Percentiles rank a stretch among this genome's conserved stretches.
These are phyloP conservation scores for Microctonus hyperodae DNA, from an alignment of 2,888 invertebrate genomes.

Conservation along the genomic window DNA sequence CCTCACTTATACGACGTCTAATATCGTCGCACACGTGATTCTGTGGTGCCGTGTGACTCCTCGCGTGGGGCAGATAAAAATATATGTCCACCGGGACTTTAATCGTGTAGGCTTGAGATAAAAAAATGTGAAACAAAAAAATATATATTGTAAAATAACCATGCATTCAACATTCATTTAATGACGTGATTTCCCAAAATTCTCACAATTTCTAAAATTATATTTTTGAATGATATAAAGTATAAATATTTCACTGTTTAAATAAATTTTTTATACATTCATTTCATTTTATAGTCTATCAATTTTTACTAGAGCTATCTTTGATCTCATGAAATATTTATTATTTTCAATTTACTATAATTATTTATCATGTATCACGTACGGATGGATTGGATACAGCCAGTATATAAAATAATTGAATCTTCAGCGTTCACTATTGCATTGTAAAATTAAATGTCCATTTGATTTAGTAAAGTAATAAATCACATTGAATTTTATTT, in stretches of 20 bases:
- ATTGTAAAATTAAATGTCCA: conserved; percentile 11
- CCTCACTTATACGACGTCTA: conserved; percentile 21
- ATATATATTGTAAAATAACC: conserved; percentile 33
- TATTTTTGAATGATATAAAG: neutral
- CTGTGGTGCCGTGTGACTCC: conserved; percentile 59
- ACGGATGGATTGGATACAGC: neutral
- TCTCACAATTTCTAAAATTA: neutral
- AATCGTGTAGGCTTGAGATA: conserved; percentile 40
- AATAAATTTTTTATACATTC: neutral
- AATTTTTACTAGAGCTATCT: no score
- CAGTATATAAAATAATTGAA: conserved; percentile 6
- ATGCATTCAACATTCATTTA: conserved; percentile 2
- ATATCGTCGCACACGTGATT: conserved; percentile 38
- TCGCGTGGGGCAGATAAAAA: conserved; percentile 58
- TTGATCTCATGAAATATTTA: neutral
- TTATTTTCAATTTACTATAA: neutral
- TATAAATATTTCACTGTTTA: neutral
- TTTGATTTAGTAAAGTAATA: conserved; percentile 7
- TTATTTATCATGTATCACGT: neutral
- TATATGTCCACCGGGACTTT: conserved; percentile 58
- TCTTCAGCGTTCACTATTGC: conserved; percentile 1
- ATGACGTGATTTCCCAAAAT: conserved; percentile 5
- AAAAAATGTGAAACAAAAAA: neutral
- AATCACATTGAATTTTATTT: conserved; percentile 1
- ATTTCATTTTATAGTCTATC: neutral